Conservation (phyloP, 2,797 vertebrate genomes). For the Enteromius afrohamiltoni region DNA sequence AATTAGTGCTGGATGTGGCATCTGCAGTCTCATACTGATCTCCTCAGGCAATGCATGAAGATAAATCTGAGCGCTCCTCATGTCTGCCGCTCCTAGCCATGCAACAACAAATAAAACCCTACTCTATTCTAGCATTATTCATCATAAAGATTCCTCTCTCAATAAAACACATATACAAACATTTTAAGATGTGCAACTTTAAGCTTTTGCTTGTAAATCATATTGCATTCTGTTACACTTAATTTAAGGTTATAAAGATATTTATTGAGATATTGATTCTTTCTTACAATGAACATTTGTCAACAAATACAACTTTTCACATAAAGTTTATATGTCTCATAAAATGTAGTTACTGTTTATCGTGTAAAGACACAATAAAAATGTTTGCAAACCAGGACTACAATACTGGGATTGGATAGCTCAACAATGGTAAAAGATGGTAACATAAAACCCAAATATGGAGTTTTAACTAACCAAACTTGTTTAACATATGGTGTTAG, state of each 20-base stretch:
- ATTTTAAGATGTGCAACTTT: not conserved
- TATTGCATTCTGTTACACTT: not conserved
- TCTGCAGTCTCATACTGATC: slow-evolving; percentile 52
- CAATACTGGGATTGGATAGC: not conserved
- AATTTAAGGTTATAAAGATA: not conserved
- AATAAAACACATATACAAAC: not conserved
- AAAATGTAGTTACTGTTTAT: not conserved
- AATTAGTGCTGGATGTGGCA: slow-evolving; percentile 50
- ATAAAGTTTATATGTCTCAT: not conserved
- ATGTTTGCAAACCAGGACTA: not conserved
- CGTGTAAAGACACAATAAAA: not conserved
- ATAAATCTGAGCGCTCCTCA: slow-evolving; percentile 37
- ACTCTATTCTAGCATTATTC: slow-evolving; percentile 2
- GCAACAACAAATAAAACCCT: slow-evolving; percentile 12
- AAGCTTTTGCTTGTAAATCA: not conserved
- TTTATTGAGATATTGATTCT: not conserved
- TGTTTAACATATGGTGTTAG: not conserved
- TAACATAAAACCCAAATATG: not conserved
- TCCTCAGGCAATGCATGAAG: slow-evolving; percentile 49
- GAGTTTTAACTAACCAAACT: not conserved
- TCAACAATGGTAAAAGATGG: not conserved
- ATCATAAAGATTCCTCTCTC: slow-evolving; percentile 9
- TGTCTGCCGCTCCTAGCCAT: slow-evolving; percentile 18
- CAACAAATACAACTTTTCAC: not conserved
- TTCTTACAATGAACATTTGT: not conserved